Evolutionary conservation across 2,797 vertebrate genomes (phyloP), one percentile per base, ranked within the genome.

Genomic region (Takifugu ocellatus): DNA sequence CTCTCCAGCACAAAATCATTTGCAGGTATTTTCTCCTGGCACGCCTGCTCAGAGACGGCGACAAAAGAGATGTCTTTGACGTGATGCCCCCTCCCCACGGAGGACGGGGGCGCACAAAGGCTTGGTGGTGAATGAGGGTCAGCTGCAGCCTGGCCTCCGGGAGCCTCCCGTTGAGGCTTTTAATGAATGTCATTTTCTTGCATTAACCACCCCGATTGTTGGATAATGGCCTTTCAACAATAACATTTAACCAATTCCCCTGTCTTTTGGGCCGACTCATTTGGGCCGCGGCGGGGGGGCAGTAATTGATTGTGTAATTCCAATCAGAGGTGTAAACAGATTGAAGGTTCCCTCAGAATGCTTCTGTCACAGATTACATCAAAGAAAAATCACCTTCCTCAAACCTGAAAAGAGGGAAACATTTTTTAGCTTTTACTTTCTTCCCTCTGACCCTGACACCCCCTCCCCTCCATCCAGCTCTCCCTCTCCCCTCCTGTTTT

Each of bases 161-260:
- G 90, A 91, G 90, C 90, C 78, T 88, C 79, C 88, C 84, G 82
- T 83, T 87, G 90, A 91, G 87, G 79, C 85, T 80, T 92, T 90
- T 94, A 95, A 94, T 93, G 89, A 94, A 93, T 89, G 91, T 82
- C 88, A 93, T 92, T 91, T 91, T 92, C 89, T 83, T 87, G 84
- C 86, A 90, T 83, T 87, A 89, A 86, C 88, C 87, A 87, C 78
- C 21, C 83, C 86, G 81, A 92, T 92, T 93, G 92, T 90, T 75
- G 66, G 91, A 91, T 94, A 94, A 97, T 96, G 92, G 93, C 90
- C 92, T 21, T 87, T 90, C 88, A 88, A 92, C 87, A 78, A 92
- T 90, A 89, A 91, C 92, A 86, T 91, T 93, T 90, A 91, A 91
- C 91, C 93, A 2, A 93, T 89, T 83, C 88, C 87, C 85, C 79